Base-by-base conservation (phyloP, 1,140 invertebrate species). In the Calliopsis andreniformis region DNA sequence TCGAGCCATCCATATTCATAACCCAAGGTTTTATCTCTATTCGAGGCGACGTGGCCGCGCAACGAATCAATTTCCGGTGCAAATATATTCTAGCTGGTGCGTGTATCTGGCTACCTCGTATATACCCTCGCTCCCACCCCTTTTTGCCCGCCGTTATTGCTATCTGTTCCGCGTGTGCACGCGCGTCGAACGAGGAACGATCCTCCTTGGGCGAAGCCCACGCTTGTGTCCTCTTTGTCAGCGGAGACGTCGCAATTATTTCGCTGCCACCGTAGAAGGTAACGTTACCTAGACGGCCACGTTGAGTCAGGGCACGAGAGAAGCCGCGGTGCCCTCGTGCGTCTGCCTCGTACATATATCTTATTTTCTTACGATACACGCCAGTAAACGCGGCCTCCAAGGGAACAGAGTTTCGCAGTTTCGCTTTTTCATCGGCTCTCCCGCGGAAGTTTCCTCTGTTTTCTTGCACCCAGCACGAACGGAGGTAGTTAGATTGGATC, bases 271-370 rank as follows among this genome's bases (percentile, higher is more conserved):
- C 76, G 76, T 79, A 82, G 23, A 69, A 69, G 83, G 70, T 61
- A 80, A 80, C 51, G 67, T 79, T 73, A 45, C 63, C 62, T 45
- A 51, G 45, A 39, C n/a, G 16, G n/a, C n/a, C 39, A 30, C 32
- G 6, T 59, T 39, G 23, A 69, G 59, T 28, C 49, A 51, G 28
- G 23, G 25, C 28, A 10, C 25, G 68, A 66, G 68, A 39, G 30
- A 39, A 42, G 20, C 49, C 51, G 30, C 43, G 64, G 25, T 63
- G 55, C 45, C 55, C 68, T 67, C 71, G 51, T 47, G 28, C 51
- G 59, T 79, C 68, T 68, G 53, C 53, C 39, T 79, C 76, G 28
- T 85, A 82, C 69, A 85, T 85, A 82, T 73, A 85, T 85, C 82
- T 85, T 85, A 76, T 73, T 85, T 83, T 82, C 82, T 76, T 79